Base-by-base conservation (phyloP, 2,113 vertebrate genomes). In the Thoracochromis brauschi region DNA sequence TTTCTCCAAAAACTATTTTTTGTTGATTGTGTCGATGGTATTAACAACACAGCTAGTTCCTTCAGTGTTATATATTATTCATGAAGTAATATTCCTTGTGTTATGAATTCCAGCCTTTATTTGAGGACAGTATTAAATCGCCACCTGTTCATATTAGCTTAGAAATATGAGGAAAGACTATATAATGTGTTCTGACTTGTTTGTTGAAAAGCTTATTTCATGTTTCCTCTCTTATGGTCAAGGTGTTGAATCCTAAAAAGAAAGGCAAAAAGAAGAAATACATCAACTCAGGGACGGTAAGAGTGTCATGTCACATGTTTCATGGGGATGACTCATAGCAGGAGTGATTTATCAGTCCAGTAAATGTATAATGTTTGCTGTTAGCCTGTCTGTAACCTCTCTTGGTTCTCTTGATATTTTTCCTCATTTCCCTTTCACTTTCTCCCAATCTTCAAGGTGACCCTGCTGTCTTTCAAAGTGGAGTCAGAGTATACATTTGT, bases 231-330 rank as follows among this genome's bases (percentile, higher is more conserved):
- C 29, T 60, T 79, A 11, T 24, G 63, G 33, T 87, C 51, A 79
- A 99, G 98, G 98, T 99, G 78, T 94, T 99, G 88, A 99, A 99
- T 95, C 98, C 98, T 6, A 97, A 98, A 94, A 99, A 99, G 96
- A 99, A 98, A 95, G 98, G 98, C 93, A 98, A 98, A 96, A 99
- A 99, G 96, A 99, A 99, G 97, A 99, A 99, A 97, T 99, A 99
- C 0, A 86, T 98, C 87, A 99, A 99, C 88, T 99, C 98, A 0
- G 98, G 98, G 87, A 99, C 98, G 0, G 98, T 99, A 95, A 97
- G 97, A 96, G 60, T 31, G 2, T 82, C 60, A 54, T 9, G 80
- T 79, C 49, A 33, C 54, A n/a, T 68, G 24, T 65, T 84, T 65
- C 57, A 80, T 45, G 31, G 31, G n/a, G 12, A 24, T 55, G 60